Evolutionary conservation across 2,888 invertebrate genomes (phyloP).

Genomic region (Machimus rusticus): DNA sequence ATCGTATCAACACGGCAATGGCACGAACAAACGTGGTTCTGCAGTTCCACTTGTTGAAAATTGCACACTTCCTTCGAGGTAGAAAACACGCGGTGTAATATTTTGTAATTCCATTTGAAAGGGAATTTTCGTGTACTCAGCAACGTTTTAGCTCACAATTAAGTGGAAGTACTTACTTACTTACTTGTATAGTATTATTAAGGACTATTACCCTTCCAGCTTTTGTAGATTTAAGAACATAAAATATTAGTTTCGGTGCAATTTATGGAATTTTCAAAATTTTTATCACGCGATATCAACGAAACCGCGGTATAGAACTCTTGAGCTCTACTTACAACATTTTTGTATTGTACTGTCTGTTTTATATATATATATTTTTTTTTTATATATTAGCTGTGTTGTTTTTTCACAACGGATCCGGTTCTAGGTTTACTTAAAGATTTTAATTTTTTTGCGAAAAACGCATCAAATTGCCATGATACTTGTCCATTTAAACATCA

Average conservation of each 20-base stretch:
- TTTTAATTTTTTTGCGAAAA: too few relatives aligned
- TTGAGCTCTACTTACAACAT: too few relatives aligned
- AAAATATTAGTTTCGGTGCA: background rate
- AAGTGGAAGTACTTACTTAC: background rate
- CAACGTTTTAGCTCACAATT: background rate
- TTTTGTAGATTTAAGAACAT: background rate
- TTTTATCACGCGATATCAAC: background rate
- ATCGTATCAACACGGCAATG: background rate
- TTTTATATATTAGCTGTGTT: too few relatives aligned
- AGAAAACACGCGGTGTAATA: background rate
- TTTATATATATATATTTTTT: too few relatives aligned
- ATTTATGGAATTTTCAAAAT: background rate
- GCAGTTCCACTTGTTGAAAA: background rate
- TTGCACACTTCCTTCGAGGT: background rate
- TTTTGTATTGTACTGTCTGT: too few relatives aligned
- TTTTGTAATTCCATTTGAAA: background rate
- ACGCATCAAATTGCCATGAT: too few relatives aligned
- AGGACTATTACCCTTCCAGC: background rate
- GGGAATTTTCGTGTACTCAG: background rate
- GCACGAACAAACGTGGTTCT: background rate
- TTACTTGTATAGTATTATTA: background rate
- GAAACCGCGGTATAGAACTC: too few relatives aligned
- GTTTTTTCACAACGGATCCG: too few relatives aligned
- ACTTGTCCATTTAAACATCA: too few relatives aligned
- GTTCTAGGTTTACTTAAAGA: too few relatives aligned